phyloP scores from a whole-genome alignment of 2,113 vertebrate species.

The Syrmaticus mikado region DNA sequence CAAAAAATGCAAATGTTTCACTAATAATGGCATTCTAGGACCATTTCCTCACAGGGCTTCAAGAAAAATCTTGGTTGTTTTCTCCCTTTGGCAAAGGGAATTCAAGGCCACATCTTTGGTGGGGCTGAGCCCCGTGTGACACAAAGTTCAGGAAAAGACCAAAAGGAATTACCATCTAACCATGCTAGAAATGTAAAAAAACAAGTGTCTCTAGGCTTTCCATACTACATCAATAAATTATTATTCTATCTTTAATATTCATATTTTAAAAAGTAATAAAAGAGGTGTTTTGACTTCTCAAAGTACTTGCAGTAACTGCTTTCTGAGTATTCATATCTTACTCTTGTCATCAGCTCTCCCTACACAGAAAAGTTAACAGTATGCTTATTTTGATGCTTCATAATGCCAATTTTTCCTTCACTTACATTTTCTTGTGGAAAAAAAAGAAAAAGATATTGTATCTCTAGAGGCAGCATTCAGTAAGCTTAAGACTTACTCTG shows the following conservation, averaged over 20 bases:
- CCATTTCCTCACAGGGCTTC: not conserved
- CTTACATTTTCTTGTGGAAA: not conserved
- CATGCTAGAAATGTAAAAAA: not conserved
- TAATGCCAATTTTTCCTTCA: not conserved
- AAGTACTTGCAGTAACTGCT: not conserved
- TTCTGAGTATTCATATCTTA: not conserved
- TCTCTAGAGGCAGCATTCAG: not conserved
- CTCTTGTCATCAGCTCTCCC: not conserved
- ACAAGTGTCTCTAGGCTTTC: not conserved
- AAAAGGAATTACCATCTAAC: not conserved
- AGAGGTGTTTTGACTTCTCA: not conserved
- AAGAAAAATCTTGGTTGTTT: constrained; percentile 14
- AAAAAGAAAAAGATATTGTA: not conserved
- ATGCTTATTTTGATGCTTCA: constrained; percentile 8
- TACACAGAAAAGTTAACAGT: not conserved
- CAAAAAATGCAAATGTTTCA: constrained; percentile 17
- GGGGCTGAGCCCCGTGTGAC: not conserved
- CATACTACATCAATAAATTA: not conserved
- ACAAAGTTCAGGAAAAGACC: not conserved
- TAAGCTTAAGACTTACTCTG: not conserved
- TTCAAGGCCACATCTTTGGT: not conserved
- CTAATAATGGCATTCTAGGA: not conserved
- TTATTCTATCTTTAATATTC: not conserved
- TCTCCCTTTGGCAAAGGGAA: not conserved
- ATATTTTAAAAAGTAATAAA: not conserved